A percentile compares a stretch with the other conserved stretches of the same genome.
phyloP scores from a whole-genome alignment of 2,113 vertebrate species.

The Corydoras maculifer region DNA sequence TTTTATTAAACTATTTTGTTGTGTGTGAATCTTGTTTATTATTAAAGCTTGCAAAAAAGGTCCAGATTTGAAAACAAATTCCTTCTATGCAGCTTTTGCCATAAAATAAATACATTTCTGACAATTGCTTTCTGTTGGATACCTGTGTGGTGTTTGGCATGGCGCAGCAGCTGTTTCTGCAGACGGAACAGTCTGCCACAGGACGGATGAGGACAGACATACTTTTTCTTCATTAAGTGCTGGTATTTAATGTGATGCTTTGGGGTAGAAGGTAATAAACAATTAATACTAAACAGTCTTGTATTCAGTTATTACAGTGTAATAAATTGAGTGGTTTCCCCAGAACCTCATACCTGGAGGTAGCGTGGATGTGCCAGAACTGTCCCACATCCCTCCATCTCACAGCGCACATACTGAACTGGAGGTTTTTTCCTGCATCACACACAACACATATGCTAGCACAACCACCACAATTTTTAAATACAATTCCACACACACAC shows the following conservation, averaged over 20 bases:
- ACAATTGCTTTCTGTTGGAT: constrained; percentile 11
- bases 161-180: constrained; percentile 93
- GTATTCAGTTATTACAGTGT: too few species aligned
- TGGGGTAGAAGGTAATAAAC: constrained; percentile 31
- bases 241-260: constrained; percentile 99
- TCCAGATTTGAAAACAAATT: too few species aligned
- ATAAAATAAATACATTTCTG: background rate
- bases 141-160: constrained; percentile 98
- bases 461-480: background rate
- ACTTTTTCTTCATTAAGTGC: constrained; percentile 97
- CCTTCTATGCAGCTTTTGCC: background rate
- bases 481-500: background rate
- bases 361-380: constrained; percentile 94
- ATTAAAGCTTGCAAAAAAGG: too few species aligned
- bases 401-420: constrained; percentile 94
- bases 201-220: constrained; percentile 92
- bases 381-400: constrained; percentile 96
- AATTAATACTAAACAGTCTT: too few species aligned
- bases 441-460: background rate
- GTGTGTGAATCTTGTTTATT: too few species aligned
- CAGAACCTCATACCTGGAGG: constrained; percentile 72
- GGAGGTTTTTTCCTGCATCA: constrained; percentile 91
- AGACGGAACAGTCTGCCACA: constrained; percentile 95
- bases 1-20: too few species aligned
- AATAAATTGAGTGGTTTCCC: too few species aligned